Base-by-base conservation (phyloP, 1,140 invertebrate species). In the Piezodorus guildinii region DNA sequence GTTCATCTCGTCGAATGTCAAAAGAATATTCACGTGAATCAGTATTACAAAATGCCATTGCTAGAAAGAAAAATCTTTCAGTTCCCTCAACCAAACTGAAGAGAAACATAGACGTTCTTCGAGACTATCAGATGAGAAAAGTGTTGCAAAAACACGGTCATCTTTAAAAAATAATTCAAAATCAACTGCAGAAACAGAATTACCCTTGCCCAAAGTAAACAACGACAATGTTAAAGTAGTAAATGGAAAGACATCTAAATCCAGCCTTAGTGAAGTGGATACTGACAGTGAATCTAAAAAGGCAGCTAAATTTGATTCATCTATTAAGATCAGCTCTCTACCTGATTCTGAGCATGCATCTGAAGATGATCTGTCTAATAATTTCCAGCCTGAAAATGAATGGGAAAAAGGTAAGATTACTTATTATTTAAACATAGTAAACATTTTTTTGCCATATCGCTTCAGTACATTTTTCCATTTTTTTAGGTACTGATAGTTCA, bases 21-120 rank as follows among this genome's bases (percentile, higher is more conserved):
- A 70, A 72, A 66, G 70, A 72, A 46, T 63, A 62, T 16, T 62
- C 69, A 43, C 62, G 68, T 19, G 70, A 73, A 49, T 72, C 71
- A 30, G 71, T 73, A n/a, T 65, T 73, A 15, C 71, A 73, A 30
- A 71, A 66, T 68, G 72, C 72, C 17, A 73, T 73, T 64, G 72
- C 72, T 23, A 66, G 70, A n/a, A 73, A 65, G 72, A 73, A 68
- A 73, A 73, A 61, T 73, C 72, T 17, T 72, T 73, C 49, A 69
- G 67, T 65, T 66, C 68, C 17, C 49, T 70, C 5, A 62, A 64
- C 43, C 61, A 49, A 46, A 62, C 23, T 59, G 66, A 67, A 62
- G 68, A 69, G 19, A 64, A 65, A 62, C 43, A 62, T 25, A 52
- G 66, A 51, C 17, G 67, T 4, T 68, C 69, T 3, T 62, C 62